phyloP scores from a whole-genome alignment of 1,140 invertebrate genomes.

The Tribolium castaneum region DNA sequence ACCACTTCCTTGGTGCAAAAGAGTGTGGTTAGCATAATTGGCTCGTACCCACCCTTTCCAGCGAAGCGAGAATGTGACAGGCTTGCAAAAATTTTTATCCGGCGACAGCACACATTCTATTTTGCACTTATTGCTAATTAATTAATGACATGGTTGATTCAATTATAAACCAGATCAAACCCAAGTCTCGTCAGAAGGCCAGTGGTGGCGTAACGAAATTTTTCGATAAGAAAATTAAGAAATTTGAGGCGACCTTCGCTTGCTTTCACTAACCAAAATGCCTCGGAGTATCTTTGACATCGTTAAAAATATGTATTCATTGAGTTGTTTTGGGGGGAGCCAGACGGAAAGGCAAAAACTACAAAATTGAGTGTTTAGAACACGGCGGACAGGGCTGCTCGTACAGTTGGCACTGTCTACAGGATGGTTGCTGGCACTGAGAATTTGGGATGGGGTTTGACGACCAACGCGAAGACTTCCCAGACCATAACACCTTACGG shows the following conservation, averaged over 20 bases:
- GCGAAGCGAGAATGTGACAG: neutral
- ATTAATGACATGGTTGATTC: neutral
- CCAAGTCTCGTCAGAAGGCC: neutral
- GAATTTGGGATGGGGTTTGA: constrained; percentile 77
- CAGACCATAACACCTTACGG: constrained; percentile 57
- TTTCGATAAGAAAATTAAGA: no score
- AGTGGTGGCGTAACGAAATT: neutral
- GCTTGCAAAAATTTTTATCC: neutral
- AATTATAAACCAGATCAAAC: neutral
- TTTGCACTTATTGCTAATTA: neutral
- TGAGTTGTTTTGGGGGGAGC: neutral
- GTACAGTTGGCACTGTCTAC: constrained; percentile 80
- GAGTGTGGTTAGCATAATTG: neutral
- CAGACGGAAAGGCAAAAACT: constrained; percentile 27
- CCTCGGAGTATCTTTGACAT: constrained; percentile 16
- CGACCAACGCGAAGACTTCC: constrained; percentile 72
- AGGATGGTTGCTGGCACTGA: constrained; percentile 81
- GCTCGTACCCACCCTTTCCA: constrained; percentile 6
- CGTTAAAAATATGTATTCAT: constrained; percentile 15
- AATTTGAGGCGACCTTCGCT: no score
- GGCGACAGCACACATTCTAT: neutral
- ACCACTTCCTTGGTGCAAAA: neutral
- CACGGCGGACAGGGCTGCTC: constrained; percentile 79
- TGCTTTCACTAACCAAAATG: neutral
- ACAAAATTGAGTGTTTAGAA: constrained; percentile 66